phyloP scores from a whole-genome alignment of 2,888 invertebrate genomes.

The Congeria kusceri region DNA sequence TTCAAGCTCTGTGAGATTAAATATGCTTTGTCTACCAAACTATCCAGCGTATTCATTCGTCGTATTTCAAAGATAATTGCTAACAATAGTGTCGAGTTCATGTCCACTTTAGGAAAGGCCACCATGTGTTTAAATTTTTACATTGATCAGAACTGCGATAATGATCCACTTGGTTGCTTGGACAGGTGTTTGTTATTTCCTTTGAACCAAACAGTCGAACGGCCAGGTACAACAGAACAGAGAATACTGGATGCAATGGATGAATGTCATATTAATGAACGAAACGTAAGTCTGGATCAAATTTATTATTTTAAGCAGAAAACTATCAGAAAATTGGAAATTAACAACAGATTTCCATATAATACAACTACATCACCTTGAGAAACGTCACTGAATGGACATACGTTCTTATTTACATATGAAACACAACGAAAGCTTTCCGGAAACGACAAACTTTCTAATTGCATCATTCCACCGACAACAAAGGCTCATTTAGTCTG shows the following conservation, averaged over 20 bases:
- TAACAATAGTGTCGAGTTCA: not conserved
- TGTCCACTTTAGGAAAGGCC: not conserved
- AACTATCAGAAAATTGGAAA: no score
- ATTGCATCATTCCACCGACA: no score
- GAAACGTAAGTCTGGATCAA: no score
- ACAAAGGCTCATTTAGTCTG: no score
- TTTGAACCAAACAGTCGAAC: not conserved
- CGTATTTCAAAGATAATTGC: conserved; percentile 11
- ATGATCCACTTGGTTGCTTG: conserved; percentile 9
- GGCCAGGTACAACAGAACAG: not conserved
- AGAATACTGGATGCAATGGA: conserved; percentile 6
- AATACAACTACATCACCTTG: no score
- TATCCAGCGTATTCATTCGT: not conserved
- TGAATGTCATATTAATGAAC: not conserved
- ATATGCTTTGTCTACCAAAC: conserved; percentile 1
- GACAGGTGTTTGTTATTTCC: conserved; percentile 12
- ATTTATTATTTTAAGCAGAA: no score
- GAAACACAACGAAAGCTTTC: no score
- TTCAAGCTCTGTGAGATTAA: conserved; percentile 21
- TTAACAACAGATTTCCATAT: no score
- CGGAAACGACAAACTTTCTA: no score
- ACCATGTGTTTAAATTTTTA: not conserved
- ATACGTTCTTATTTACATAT: no score
- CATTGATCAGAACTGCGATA: not conserved
- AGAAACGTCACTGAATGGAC: no score